Percentiles rank a stretch among this genome's conserved stretches.
phyloP scores from a whole-genome alignment of 2,888 invertebrate species.

The Microctonus hyperodae region DNA sequence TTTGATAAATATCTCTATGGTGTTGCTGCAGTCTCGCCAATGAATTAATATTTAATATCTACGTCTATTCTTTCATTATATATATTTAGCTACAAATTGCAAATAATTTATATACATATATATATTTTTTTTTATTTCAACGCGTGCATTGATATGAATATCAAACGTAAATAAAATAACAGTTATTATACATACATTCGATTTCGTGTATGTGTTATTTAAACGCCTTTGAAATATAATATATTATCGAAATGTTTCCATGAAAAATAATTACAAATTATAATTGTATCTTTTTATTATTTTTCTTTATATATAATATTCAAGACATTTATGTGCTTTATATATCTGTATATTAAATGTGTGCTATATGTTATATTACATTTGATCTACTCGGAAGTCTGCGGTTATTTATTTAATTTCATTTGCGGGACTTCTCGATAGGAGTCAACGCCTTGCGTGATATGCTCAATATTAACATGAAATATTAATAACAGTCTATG shows the following conservation, averaged over 20 bases:
- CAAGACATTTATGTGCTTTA: background rate
- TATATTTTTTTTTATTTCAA: slow-evolving; percentile 7
- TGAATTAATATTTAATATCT: background rate
- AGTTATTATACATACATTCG: slow-evolving; percentile 9
- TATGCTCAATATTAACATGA: slow-evolving; percentile 7
- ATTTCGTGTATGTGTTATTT: slow-evolving; percentile 7
- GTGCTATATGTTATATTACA: background rate
- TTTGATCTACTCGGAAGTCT: slow-evolving; percentile 21
- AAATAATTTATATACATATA: background rate
- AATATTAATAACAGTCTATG: slow-evolving; percentile 25
- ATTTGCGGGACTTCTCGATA: slow-evolving; percentile 23
- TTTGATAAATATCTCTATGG: slow-evolving; percentile 20
- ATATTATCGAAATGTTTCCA: background rate
- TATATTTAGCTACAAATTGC: background rate
- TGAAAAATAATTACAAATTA: slow-evolving; percentile 2
- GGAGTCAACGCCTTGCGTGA: slow-evolving; percentile 29
- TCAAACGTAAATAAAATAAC: slow-evolving; percentile 13
- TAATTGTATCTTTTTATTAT: background rate
- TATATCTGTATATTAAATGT: background rate
- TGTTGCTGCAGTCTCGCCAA: slow-evolving; percentile 4
- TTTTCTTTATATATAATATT: background rate
- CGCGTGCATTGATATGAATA: too few species aligned
- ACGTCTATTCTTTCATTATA: background rate
- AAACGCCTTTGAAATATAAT: background rate
- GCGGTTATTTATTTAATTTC: slow-evolving; percentile 23